Conservation (phyloP, 2,888 invertebrate genomes). For the Synanthedon tipuliformis region DNA sequence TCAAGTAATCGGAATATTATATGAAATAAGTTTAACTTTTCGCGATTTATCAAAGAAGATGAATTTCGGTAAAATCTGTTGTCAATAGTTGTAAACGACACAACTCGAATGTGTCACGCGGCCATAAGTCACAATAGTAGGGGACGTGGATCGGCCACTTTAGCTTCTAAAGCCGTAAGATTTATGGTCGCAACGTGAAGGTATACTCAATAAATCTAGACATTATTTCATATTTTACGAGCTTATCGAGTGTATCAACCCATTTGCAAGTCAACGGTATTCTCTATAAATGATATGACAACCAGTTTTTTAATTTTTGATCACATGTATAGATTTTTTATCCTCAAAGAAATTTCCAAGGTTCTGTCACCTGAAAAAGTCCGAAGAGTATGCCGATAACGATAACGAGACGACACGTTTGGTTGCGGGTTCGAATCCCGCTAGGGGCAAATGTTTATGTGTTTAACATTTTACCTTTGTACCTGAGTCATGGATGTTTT, state of each 20-base stretch:
- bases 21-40: no score
- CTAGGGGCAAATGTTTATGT: no score
- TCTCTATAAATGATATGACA: background rate
- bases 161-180: slow-evolving; percentile 30
- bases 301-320: no score
- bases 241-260: slow-evolving; percentile 1
- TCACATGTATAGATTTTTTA: no score
- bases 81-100: slow-evolving; percentile 14
- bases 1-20: no score
- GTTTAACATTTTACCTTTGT: no score
- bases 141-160: slow-evolving; percentile 33
- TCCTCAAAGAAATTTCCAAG: no score
- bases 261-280: background rate
- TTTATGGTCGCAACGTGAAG: slow-evolving; percentile 38
- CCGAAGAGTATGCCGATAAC: no score
- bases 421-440: no score
- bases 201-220: slow-evolving; percentile 31
- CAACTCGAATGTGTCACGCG: slow-evolving; percentile 29
- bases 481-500: no score
- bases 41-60: slow-evolving; percentile 5
- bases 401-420: no score
- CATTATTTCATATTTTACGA: slow-evolving; percentile 4
- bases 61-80: slow-evolving; percentile 19
- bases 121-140: slow-evolving; percentile 36
- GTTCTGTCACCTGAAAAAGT: no score